phyloP scores from a whole-genome alignment of 2,888 invertebrate species.

The Sesamia inferens region DNA sequence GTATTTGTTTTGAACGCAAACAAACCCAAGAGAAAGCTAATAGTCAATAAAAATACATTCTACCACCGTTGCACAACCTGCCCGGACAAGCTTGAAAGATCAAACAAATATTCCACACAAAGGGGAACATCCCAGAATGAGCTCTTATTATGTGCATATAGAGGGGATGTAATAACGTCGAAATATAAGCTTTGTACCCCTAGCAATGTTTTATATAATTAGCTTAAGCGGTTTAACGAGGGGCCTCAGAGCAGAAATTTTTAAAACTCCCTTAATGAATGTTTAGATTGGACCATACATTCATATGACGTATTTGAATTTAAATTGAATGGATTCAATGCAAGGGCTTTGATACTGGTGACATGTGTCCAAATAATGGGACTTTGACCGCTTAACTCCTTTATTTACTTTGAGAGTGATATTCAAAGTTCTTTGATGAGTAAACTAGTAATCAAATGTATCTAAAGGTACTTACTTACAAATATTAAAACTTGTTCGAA shows the following conservation, averaged over 20 bases:
- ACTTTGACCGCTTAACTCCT: constrained; percentile 63
- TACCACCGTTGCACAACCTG: constrained; percentile 66
- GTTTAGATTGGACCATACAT: constrained; percentile 87
- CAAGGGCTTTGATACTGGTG: constrained; percentile 78
- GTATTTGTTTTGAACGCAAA: constrained; percentile 45
- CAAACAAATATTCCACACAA: constrained; percentile 85
- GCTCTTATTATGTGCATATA: constrained; percentile 83
- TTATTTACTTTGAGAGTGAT: constrained; percentile 66
- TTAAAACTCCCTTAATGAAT: constrained; percentile 83
- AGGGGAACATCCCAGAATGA: constrained; percentile 81
- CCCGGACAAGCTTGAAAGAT: constrained; percentile 80
- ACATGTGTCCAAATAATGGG: constrained; percentile 86
- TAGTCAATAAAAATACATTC: constrained; percentile 62
- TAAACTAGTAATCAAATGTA: constrained; percentile 18
- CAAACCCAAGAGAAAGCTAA: constrained; percentile 43
- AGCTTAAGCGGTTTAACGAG: constrained; percentile 87
- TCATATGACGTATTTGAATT: constrained; percentile 83
- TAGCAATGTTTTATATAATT: constrained; percentile 87
- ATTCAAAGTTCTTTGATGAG: constrained; percentile 61
- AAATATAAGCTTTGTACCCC: constrained; percentile 77
- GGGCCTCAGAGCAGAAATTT: constrained; percentile 79
- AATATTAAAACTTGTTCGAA: not conserved
- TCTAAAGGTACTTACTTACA: not conserved
- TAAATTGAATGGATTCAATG: constrained; percentile 76
- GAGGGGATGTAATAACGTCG: constrained; percentile 74